Percentiles rank a stretch among this genome's conserved stretches.
These are phyloP conservation scores for Chrysolina americana DNA, from an alignment of 2,888 invertebrate genomes.

Conservation along the genomic window DNA sequence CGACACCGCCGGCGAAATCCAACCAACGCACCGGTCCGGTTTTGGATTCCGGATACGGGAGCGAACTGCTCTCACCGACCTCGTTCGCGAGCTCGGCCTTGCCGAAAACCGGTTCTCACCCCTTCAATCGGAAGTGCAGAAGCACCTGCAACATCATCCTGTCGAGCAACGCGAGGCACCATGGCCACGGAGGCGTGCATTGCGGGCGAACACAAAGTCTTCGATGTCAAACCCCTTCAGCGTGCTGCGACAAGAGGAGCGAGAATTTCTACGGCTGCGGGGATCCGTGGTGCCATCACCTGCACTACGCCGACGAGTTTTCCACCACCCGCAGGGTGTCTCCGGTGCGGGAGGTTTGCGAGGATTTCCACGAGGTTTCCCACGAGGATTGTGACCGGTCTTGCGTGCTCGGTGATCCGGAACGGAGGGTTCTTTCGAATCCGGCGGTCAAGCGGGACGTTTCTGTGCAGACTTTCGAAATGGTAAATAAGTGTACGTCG, in stretches of 20 bases:
- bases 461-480: constrained; percentile 72
- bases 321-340: constrained; percentile 60
- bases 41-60: constrained; percentile 73
- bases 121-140: constrained; percentile 73
- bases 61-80: constrained; percentile 71
- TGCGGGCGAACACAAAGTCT: constrained; percentile 67
- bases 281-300: constrained; percentile 70
- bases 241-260: constrained; percentile 53
- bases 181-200: constrained; percentile 35
- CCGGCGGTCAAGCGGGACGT: constrained; percentile 67
- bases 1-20: constrained; percentile 66
- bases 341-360: constrained; percentile 69
- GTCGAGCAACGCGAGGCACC: constrained; percentile 67
- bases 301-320: constrained; percentile 60
- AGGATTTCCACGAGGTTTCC: constrained; percentile 58
- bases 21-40: constrained; percentile 48
- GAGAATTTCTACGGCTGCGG: constrained; percentile 65
- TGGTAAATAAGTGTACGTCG: constrained; percentile 68
- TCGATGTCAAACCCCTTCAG: constrained; percentile 67
- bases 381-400: constrained; percentile 25
- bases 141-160: constrained; percentile 81
- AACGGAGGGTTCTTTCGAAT: not conserved
- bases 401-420: constrained; percentile 2
- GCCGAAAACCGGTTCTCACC: constrained; percentile 56
- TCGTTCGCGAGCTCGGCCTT: constrained; percentile 57